phyloP scores from a whole-genome alignment of 2,797 vertebrate species.

The Aphelocoma californica region DNA sequence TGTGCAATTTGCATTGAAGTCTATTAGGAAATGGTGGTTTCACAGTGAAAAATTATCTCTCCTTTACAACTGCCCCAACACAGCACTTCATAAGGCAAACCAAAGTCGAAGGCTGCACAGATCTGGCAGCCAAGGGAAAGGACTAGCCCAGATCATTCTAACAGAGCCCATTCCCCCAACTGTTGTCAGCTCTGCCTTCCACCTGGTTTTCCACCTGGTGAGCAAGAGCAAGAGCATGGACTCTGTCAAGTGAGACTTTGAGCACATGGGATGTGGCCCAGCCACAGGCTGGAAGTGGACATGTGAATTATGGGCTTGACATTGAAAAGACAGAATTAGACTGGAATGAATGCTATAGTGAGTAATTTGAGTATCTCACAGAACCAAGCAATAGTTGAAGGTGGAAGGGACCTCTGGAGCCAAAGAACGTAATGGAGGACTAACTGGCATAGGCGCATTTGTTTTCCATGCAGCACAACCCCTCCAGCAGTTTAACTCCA shows the following conservation, averaged over 20 bases:
- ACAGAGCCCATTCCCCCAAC: fast-evolving
- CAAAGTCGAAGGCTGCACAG: not conserved
- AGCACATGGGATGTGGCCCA: not conserved
- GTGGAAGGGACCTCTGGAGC: not conserved
- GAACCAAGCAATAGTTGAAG: not conserved
- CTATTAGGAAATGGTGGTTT: not conserved
- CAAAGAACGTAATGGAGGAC: not conserved
- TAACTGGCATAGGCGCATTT: not conserved
- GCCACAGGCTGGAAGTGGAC: not conserved
- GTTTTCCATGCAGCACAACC: not conserved
- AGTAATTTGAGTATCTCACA: not conserved
- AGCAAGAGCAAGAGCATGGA: not conserved
- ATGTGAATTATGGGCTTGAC: not conserved
- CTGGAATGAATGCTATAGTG: not conserved
- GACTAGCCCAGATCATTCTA: not conserved
- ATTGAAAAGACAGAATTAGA: not conserved
- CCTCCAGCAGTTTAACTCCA: not conserved
- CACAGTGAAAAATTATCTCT: not conserved
- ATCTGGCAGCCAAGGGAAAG: not conserved
- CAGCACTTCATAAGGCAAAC: not conserved
- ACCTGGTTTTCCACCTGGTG: not conserved
- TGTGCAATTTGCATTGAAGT: not conserved
- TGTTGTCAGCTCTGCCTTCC: not conserved
- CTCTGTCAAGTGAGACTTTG: not conserved
- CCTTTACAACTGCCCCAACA: not conserved